These are phyloP conservation scores for Archivesica marissinica DNA, from an alignment of 1,140 invertebrate genomes.

Conservation along the genomic window DNA sequence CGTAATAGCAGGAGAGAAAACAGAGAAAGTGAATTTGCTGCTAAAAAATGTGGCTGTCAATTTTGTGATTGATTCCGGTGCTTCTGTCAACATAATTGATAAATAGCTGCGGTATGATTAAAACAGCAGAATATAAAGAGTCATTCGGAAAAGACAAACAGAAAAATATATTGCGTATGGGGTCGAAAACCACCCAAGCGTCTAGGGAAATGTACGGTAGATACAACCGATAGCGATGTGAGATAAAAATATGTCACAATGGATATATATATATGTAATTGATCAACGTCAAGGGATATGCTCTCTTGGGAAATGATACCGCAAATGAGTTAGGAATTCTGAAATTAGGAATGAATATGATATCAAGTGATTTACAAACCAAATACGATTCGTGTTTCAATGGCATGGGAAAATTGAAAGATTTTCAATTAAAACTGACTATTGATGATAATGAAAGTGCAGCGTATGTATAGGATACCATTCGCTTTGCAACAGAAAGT, in stretches of 20 bases:
- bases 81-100: not conserved
- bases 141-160: not conserved
- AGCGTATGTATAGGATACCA: conserved; percentile 39
- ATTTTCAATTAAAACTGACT: conserved; percentile 17
- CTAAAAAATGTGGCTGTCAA: not conserved
- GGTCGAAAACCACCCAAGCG: not conserved
- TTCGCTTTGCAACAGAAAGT: conserved; percentile 55
- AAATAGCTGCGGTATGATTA: not conserved
- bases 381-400: not conserved
- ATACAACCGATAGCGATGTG: not conserved
- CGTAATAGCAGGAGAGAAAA: not conserved
- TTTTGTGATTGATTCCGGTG: not conserved
- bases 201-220: not conserved
- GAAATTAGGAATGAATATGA: not conserved
- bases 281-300: not conserved
- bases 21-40: not conserved
- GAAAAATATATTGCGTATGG: not conserved
- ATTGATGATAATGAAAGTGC: conserved; percentile 6
- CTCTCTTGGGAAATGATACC: not conserved
- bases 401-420: conserved; percentile 10
- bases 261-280: not conserved
- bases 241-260: not conserved
- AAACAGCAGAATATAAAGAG: not conserved
- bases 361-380: not conserved
- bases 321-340: not conserved